Evolutionary conservation across 2,888 invertebrate species (phyloP), one percentile per base, ranked within the genome.

Genomic region (Chalcis sispes): DNA sequence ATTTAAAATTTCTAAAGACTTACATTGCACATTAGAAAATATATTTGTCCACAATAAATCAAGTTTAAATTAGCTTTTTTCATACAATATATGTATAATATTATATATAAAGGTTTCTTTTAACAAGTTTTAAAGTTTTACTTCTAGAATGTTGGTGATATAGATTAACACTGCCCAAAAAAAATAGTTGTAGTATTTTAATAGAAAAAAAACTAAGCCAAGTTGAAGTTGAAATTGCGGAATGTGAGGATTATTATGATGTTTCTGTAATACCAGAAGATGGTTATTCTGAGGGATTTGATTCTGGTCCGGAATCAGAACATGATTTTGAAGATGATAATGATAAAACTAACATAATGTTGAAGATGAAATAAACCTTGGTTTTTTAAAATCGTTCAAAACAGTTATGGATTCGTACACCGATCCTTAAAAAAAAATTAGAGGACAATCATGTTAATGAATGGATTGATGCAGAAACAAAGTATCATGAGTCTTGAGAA

Each of bases 161-260:
- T 42, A 23, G n/a, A 61, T 42, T 36, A 36, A 36, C 36, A 36
- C 36, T 59, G 42, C 15, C 42, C n/a, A 61, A 61, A 61, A 61
- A 42, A 25, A 61, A 25, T 25, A 61, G 25, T 23, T 23, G 42
- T 42, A 61, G 18, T 42, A 42, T 42, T 25, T n/a, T 36, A 27
- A 36, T 23, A 59, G 3, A 20, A 8, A 40, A 20, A 32, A 66
- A 52, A 66, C 3, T 5, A 52, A 32, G 52, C 36, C 52, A 66
- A 66, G 36, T 8, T 32, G 66, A 66, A 66, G 36, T 66, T 32
- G 20, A 52, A 25, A 66, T 66, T 32, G 32, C 52, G 15, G 52
- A 66, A 66, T 66, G 32, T 66, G 66, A 66, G 20, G 36, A 32
- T 23, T 66, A 66, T 66, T 52, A 65, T 25, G 65, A 65, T 65